phyloP scores from a whole-genome alignment of 2,113 vertebrate species.

The Amia ocellicauda region DNA sequence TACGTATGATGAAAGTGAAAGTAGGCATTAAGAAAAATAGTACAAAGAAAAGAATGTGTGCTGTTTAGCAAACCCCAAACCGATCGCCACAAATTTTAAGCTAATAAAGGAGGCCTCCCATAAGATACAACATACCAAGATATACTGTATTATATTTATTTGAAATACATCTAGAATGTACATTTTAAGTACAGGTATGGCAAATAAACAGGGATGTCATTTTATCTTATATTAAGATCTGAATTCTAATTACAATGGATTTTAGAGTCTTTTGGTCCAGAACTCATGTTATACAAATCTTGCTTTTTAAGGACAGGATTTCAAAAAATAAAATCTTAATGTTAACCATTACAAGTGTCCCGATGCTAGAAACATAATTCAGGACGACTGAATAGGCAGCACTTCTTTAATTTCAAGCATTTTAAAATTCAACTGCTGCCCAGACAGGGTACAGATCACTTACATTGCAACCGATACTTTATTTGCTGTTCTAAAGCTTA shows the following conservation, averaged over 20 bases:
- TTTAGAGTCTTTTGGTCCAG: conserved; percentile 16
- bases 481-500: too few relatives aligned
- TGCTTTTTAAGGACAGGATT: too few relatives aligned
- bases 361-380: too few relatives aligned
- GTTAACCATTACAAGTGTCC: too few relatives aligned
- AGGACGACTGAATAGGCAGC: too few relatives aligned
- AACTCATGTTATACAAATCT: neutral
- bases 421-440: too few relatives aligned
- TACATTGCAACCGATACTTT: too few relatives aligned
- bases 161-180: conserved; percentile 37
- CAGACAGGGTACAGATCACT: too few relatives aligned
- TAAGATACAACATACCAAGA: conserved; percentile 12
- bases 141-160: conserved; percentile 25
- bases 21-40: conserved; percentile 24
- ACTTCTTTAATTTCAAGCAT: too few relatives aligned
- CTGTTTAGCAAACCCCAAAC: conserved; percentile 17
- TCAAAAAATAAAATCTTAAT: too few relatives aligned
- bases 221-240: neutral
- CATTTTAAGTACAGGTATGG: conserved; percentile 28
- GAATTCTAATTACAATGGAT: conserved; percentile 14
- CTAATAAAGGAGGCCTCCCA: conserved; percentile 17
- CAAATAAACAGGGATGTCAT: conserved; percentile 16
- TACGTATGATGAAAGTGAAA: neutral
- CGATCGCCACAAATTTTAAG: neutral
- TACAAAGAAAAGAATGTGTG: conserved; percentile 20